Conservation (phyloP, 1,140 invertebrate species). For the Papilio glaucus region DNA sequence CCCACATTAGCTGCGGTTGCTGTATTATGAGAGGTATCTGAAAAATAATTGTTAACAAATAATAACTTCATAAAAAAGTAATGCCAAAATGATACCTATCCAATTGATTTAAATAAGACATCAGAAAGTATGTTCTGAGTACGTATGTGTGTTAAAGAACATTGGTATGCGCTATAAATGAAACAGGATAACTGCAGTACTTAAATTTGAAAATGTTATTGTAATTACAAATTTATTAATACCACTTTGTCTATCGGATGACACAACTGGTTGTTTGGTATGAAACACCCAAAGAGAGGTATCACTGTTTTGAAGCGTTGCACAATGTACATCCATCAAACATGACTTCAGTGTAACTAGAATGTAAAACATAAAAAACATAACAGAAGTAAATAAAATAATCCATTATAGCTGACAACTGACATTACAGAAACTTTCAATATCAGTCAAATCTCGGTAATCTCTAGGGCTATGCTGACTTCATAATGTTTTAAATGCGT, state of each 20-base stretch:
- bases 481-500: slow-evolving; percentile 33
- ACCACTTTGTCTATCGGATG: not conserved
- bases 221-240: not conserved
- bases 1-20: not conserved
- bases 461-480: slow-evolving; percentile 45
- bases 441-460: slow-evolving; percentile 18
- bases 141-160: too few relatives aligned
- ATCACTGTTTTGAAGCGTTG: slow-evolving; percentile 2
- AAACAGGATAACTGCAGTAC: too few relatives aligned
- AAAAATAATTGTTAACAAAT: slow-evolving; percentile 15
- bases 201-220: not conserved
- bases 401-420: slow-evolving; percentile 52
- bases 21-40: slow-evolving; percentile 20
- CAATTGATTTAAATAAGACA: too few relatives aligned
- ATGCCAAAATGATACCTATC: too few relatives aligned
- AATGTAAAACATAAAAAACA: slow-evolving; percentile 65
- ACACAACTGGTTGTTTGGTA: not conserved
- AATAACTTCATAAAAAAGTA: not conserved
- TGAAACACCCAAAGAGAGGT: not conserved
- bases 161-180: too few relatives aligned
- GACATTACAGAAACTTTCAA: slow-evolving; percentile 28
- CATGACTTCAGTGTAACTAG: slow-evolving; percentile 44
- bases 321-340: not conserved
- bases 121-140: too few relatives aligned
- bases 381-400: slow-evolving; percentile 58